phyloP scores from a whole-genome alignment of 1,140 invertebrate genomes.

The Nasonia giraulti region DNA sequence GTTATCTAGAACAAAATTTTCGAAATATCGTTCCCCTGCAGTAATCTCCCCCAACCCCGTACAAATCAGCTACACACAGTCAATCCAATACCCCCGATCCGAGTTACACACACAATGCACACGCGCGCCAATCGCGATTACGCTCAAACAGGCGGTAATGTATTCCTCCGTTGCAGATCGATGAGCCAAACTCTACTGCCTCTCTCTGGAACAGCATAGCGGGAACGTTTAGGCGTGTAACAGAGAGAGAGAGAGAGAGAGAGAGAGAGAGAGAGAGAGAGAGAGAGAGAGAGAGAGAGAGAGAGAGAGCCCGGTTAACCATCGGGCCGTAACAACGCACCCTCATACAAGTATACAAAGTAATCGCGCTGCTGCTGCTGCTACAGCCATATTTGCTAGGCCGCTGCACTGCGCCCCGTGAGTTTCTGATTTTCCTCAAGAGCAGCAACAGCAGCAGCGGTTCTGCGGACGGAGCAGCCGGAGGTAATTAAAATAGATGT shows the following conservation, averaged over 20 bases:
- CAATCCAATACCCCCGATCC: not conserved
- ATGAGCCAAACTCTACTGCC: not conserved
- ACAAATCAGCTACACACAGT: too few relatives aligned
- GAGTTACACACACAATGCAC: too few relatives aligned
- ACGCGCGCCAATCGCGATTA: not conserved
- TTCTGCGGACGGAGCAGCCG: not conserved
- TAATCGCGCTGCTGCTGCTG: not conserved
- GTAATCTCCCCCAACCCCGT: too few relatives aligned
- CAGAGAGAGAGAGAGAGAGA: too few relatives aligned
- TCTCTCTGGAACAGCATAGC: too few relatives aligned
- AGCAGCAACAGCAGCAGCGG: not conserved
- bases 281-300: too few relatives aligned
- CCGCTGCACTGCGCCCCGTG: not conserved
- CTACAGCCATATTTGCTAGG: not conserved
- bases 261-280: too few relatives aligned
- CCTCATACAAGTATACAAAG: not conserved
- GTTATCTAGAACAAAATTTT: too few relatives aligned
- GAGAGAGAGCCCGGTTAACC: too few relatives aligned
- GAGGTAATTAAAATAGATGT: constrained; percentile 50
- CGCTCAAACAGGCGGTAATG: not conserved
- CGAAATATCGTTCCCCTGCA: too few relatives aligned
- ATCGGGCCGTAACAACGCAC: too few relatives aligned
- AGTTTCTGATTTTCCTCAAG: constrained; percentile 2
- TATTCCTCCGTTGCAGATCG: not conserved
- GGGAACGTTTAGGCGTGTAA: too few relatives aligned